Evolutionary conservation across 1,140 invertebrate genomes (phyloP).

Genomic region (Drosophila ogumai): DNA sequence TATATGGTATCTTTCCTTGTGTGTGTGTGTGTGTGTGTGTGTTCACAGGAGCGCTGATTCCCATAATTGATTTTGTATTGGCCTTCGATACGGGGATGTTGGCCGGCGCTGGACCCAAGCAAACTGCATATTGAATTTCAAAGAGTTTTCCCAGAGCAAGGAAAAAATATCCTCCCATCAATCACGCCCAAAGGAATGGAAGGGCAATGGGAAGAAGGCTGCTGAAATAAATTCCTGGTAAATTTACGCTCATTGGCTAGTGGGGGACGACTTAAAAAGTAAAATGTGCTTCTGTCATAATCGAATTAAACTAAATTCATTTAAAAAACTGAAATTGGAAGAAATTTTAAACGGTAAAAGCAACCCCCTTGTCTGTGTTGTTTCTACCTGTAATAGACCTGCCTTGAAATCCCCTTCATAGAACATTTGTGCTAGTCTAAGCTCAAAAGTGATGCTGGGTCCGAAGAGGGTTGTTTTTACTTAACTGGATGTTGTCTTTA

Average conservation of each 20-base stretch:
- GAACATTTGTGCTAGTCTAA: constrained; percentile 19
- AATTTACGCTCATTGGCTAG: constrained; percentile 49
- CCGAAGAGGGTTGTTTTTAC: constrained; percentile 1
- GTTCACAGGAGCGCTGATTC: constrained; percentile 69
- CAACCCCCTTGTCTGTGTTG: constrained; percentile 33
- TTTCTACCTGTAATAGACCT: constrained; percentile 70
- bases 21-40: constrained; percentile 19
- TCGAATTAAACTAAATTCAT: constrained; percentile 70
- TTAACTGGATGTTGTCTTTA: not conserved
- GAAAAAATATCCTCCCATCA: constrained; percentile 41
- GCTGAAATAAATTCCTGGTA: constrained; percentile 26
- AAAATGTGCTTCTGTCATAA: constrained; percentile 58
- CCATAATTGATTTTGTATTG: constrained; percentile 84
- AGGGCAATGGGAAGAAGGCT: not conserved
- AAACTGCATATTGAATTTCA: constrained; percentile 77
- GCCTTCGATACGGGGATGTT: constrained; percentile 48
- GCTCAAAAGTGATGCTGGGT: constrained; percentile 16
- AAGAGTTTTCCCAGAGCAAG: constrained; percentile 52
- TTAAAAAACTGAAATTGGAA: constrained; percentile 60
- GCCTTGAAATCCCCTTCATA: constrained; percentile 34
- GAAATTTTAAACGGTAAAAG: constrained; percentile 20
- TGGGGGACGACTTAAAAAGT: constrained; percentile 2
- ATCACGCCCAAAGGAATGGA: constrained; percentile 30
- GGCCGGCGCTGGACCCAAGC: constrained; percentile 26
- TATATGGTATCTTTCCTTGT: constrained; percentile 20